A percentile compares a stretch with the other conserved stretches of the same genome.
Conservation (phyloP, 2,888 invertebrate species). For the Papilio protenor region DNA sequence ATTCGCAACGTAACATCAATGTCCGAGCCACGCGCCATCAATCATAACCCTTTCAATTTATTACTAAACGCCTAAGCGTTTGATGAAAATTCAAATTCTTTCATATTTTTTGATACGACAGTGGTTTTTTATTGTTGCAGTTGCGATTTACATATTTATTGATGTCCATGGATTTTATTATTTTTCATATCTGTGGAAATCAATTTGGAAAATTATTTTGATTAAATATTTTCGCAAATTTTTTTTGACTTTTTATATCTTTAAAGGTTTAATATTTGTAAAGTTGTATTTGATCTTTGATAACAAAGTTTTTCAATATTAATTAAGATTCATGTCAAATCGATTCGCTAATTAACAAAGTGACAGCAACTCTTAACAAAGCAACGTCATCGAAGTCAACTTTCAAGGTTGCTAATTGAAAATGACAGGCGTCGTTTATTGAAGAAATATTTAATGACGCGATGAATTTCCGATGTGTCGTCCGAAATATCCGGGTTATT, state of each 20-base stretch:
- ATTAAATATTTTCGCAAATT: no score
- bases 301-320: conserved; percentile 25
- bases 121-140: conserved; percentile 19
- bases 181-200: no score
- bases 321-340: conserved; percentile 31
- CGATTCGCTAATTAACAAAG: conserved; percentile 35
- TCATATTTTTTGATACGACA: conserved; percentile 27
- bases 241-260: no score
- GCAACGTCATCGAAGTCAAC: conserved; percentile 13
- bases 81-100: conserved; percentile 53
- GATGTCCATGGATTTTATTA: not conserved
- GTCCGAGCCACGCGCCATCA: conserved; percentile 57
- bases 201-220: no score
- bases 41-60: conserved; percentile 69
- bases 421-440: conserved; percentile 28
- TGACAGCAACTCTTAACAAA: conserved; percentile 31
- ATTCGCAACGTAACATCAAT: conserved; percentile 52
- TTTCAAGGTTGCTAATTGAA: conserved; percentile 35
- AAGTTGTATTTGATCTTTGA: not conserved
- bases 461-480: not conserved
- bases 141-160: conserved; percentile 3
- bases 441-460: conserved; percentile 28
- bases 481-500: not conserved
- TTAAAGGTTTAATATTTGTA: no score
- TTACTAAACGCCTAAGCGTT: conserved; percentile 59